phyloP scores from a whole-genome alignment of 2,797 vertebrate genomes.

The Peromyscus nudipes region DNA sequence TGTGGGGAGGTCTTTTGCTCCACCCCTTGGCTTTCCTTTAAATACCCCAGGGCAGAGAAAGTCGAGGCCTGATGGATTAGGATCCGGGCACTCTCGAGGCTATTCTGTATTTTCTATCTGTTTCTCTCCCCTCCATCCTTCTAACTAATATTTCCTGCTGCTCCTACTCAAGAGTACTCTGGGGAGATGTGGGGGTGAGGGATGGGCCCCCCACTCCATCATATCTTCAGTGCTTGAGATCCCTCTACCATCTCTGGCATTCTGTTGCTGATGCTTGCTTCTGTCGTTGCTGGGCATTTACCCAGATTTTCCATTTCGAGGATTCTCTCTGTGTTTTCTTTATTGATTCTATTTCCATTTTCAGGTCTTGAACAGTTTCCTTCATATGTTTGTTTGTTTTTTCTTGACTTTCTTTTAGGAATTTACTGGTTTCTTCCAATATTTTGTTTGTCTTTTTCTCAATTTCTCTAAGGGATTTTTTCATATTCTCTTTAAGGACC shows the following conservation, averaged over 20 bases:
- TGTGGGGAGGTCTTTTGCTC: no score
- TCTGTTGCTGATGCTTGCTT: not conserved
- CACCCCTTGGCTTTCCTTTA: no score
- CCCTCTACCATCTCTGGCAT: not conserved
- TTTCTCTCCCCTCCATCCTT: no score
- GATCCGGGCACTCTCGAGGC: no score
- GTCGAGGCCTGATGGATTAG: no score
- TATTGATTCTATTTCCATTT: not conserved
- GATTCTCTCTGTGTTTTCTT: not conserved
- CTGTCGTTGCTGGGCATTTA: not conserved
- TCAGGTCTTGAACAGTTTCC: not conserved
- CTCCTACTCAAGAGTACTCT: no score
- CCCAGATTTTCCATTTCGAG: not conserved
- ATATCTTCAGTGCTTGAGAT: no score
- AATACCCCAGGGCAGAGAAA: no score
- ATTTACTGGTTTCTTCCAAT: not conserved
- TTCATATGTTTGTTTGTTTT: not conserved
- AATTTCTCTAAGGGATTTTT: not conserved
- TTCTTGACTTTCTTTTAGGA: not conserved
- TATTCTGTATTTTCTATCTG: no score
- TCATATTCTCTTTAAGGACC: not conserved
- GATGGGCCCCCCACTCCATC: no score
- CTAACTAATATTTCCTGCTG: no score
- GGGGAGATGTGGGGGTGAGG: no score
- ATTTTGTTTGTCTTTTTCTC: not conserved